phyloP scores from a whole-genome alignment of 2,888 invertebrate genomes.

The Falcaria lacertinaria region DNA sequence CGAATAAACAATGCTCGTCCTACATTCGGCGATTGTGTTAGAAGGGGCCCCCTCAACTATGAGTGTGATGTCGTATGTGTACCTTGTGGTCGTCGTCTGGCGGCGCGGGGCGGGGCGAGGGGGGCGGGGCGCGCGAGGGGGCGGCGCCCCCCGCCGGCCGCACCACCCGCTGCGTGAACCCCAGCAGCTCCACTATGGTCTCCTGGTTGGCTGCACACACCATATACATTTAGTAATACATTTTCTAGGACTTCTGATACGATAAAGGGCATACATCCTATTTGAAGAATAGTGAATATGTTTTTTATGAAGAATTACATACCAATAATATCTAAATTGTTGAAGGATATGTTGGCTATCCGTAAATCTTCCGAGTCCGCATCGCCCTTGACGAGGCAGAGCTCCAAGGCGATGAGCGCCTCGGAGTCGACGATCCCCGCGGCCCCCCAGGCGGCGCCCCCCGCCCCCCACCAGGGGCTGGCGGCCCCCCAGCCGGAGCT shows the following conservation, averaged over 20 bases:
- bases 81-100: constrained; percentile 4
- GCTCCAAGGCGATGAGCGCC: constrained; percentile 84
- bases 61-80: too few species aligned
- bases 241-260: too few species aligned
- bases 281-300: too few species aligned
- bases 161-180: constrained; percentile 88
- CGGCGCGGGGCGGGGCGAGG: constrained; percentile 24
- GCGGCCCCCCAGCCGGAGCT: constrained; percentile 72
- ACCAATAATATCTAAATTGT: constrained; percentile 96
- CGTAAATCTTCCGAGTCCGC: constrained; percentile 79
- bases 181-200: constrained; percentile 94
- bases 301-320: constrained; percentile 7
- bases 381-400: constrained; percentile 65
- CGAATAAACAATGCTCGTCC: too few species aligned
- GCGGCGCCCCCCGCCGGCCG: constrained; percentile 27
- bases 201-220: constrained; percentile 90
- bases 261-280: too few species aligned
- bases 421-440: constrained; percentile 91
- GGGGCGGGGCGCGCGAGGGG: constrained; percentile 22
- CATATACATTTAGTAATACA: too few species aligned
- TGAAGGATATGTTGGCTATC: constrained; percentile 94
- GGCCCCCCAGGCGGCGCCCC: constrained; percentile 82
- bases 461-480: constrained; percentile 83
- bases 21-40: too few species aligned
- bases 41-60: too few species aligned